These are phyloP conservation scores for Nycticorax nycticorax DNA, from an alignment of 2,113 vertebrate species.

Conservation along the genomic window DNA sequence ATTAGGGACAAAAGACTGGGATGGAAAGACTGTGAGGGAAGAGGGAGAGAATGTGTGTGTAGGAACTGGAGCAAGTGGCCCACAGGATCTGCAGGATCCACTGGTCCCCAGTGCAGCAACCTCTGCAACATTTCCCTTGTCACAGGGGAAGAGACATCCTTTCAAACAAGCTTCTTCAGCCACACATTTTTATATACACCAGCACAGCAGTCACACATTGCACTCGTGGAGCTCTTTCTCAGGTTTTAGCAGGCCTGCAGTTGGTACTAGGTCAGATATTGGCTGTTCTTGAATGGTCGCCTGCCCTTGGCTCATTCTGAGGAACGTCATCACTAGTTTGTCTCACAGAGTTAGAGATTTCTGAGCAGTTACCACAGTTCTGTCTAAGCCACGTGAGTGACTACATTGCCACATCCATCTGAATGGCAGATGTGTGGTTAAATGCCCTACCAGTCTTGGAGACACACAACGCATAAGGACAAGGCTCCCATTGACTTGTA, in stretches of 20 bases:
- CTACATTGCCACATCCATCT: neutral
- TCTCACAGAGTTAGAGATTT: neutral
- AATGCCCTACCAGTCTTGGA: neutral
- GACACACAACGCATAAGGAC: accelerated
- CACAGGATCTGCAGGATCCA: neutral
- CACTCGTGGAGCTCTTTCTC: neutral
- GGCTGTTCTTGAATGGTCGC: neutral
- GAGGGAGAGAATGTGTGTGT: neutral
- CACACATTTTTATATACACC: neutral
- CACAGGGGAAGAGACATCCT: neutral
- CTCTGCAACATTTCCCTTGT: neutral
- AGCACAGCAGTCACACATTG: neutral
- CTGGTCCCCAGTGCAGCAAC: neutral
- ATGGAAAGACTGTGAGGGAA: neutral
- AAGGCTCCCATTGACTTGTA: neutral
- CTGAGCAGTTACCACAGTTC: neutral
- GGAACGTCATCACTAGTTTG: neutral
- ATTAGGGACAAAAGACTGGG: neutral
- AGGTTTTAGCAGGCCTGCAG: neutral
- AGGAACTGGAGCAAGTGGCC: neutral
- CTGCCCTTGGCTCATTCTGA: neutral
- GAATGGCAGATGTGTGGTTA: neutral
- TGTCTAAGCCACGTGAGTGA: neutral
- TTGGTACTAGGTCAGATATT: neutral
- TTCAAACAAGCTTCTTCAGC: neutral